Base-by-base conservation (phyloP, 2,113 vertebrate genomes). In the Podilymbus podiceps region DNA sequence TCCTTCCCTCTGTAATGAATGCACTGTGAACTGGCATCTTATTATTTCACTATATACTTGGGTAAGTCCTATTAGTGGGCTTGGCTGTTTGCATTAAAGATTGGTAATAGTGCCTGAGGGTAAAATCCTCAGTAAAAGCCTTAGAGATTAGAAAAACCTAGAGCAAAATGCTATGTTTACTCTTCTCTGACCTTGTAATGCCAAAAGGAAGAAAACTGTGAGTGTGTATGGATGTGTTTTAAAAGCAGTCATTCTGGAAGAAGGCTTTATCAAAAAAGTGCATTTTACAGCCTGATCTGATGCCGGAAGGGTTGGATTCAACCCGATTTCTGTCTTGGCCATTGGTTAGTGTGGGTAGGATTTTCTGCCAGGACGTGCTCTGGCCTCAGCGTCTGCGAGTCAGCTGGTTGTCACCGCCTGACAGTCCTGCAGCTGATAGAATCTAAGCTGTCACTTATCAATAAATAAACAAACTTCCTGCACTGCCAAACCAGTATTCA, bases 401-500 rank as follows among this genome's bases (percentile, higher is more conserved):
- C 93, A 95, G 90, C 64, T 84, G 79, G 24, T 47, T 90, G 49
- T 72, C 23, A 10, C 72, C 93, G 82, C 59, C 91, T 86, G 95
- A 83, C 38, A 83, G 14, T 83, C 31, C 55, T 87, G 67, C 72
- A 59, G 56, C 62, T 76, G 73, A 71, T 60, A 76, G 67, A 86
- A 90, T 89, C 55, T 73, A 58, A 92, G 38, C 47, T 91, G 93
- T 88, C 82, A 71, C 73, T 83, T 94, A 88, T 93, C 83, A 97
- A 97, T 91, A 95, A 97, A 88, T 89, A 93, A 97, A 59, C 18
- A 90, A 78, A 30, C 46, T 90, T 90, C 56, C 81, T 91, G 74
- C 40, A 4, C 38, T 86, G 72, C 81, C 73, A 82, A 90, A 60
- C 4, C 67, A n/a, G 40, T 46, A 40, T 78, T 89, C 80, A 38